These are phyloP conservation scores for Enteromius paludinosus DNA, from an alignment of 2,797 vertebrate genomes.

Conservation along the genomic window DNA sequence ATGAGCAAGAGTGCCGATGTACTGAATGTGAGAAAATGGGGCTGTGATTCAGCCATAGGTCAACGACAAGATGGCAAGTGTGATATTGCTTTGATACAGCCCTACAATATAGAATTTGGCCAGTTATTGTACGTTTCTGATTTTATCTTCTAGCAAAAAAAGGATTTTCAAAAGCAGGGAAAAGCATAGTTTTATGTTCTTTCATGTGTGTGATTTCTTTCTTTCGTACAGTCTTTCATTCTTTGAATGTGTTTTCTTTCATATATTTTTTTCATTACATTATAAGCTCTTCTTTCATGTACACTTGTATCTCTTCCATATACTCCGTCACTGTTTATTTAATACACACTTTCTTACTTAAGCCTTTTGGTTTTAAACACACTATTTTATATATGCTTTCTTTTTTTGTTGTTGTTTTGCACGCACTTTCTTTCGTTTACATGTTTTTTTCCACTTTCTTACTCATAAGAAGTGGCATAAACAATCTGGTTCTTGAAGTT, in stretches of 20 bases:
- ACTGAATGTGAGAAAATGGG: not conserved
- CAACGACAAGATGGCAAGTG: not conserved
- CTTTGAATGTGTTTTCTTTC: not conserved
- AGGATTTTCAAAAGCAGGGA: not conserved
- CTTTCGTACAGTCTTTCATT: not conserved
- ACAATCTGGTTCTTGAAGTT: not conserved
- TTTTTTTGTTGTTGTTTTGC: not conserved
- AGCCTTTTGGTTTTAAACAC: not conserved
- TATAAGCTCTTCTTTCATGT: not conserved
- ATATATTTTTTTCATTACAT: not conserved
- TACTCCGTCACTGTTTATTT: not conserved
- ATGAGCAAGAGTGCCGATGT: not conserved
- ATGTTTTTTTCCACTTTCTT: not conserved
- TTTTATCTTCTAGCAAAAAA: not conserved
- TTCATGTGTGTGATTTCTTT: not conserved
- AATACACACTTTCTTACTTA: not conserved
- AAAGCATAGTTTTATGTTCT: not conserved
- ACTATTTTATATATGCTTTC: not conserved
- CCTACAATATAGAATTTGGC: not conserved
- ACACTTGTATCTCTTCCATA: not conserved
- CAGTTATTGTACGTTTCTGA: not conserved
- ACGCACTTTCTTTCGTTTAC: not conserved
- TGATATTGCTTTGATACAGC: constrained; percentile 3
- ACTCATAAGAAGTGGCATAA: not conserved
- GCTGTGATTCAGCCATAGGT: not conserved